Percentiles rank a stretch among this genome's conserved stretches.
phyloP scores from a whole-genome alignment of 2,113 vertebrate species.

The Siniperca knerii region DNA sequence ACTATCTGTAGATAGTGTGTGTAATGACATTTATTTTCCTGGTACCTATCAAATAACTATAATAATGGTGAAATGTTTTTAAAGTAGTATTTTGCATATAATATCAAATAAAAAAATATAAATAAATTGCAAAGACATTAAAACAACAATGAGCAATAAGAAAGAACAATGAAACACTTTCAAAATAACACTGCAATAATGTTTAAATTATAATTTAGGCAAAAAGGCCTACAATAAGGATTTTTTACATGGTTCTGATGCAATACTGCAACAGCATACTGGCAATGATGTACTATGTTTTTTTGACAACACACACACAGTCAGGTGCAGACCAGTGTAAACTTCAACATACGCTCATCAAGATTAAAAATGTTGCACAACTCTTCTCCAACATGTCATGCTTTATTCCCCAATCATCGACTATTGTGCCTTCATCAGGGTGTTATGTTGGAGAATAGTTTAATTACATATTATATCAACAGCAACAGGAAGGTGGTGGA shows the following conservation, averaged over 20 bases:
- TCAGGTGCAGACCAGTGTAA: background rate
- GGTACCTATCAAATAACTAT: background rate
- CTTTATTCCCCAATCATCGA: background rate
- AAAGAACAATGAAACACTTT: background rate
- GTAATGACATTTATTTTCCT: background rate
- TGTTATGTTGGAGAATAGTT: background rate
- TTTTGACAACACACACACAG: background rate
- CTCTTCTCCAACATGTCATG: background rate
- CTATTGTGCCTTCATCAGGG: background rate
- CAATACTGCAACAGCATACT: background rate
- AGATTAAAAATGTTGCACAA: background rate
- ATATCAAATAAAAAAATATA: background rate
- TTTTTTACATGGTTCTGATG: background rate
- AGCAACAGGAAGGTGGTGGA: background rate
- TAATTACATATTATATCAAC: background rate
- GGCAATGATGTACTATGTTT: background rate
- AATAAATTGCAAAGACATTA: background rate
- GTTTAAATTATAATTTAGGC: background rate
- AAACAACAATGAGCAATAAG: background rate
- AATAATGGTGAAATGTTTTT: background rate
- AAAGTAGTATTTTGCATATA: background rate
- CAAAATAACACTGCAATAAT: background rate
- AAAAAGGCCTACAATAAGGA: background rate
- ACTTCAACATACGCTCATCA: background rate
- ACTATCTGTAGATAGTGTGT: background rate